phyloP scores from a whole-genome alignment of 2,888 invertebrate species.

The Eupithecia vulgata region DNA sequence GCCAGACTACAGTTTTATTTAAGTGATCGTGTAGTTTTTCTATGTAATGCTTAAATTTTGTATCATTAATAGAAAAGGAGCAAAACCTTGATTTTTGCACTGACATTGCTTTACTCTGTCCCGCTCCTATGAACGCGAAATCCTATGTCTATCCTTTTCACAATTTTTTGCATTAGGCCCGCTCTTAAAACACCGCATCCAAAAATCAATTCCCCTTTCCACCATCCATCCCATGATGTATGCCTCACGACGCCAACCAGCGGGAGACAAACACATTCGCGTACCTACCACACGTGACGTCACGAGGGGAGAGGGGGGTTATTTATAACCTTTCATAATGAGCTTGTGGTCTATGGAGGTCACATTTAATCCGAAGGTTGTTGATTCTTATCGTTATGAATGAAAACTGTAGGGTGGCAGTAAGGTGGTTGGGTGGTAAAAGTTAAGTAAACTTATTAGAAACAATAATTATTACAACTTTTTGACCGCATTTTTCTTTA shows the following conservation, averaged over 20 bases:
- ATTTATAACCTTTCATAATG: slow-evolving; percentile 16
- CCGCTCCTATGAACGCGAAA: too few species aligned
- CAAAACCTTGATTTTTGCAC: too few species aligned
- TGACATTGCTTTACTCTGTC: too few species aligned
- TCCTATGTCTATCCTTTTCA: too few species aligned
- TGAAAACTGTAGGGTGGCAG: neutral
- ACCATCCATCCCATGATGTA: slow-evolving; percentile 40
- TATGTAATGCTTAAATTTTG: too few species aligned
- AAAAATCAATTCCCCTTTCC: neutral
- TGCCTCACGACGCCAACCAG: slow-evolving; percentile 38
- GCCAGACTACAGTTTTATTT: too few species aligned
- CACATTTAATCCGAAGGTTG: slow-evolving; percentile 1
- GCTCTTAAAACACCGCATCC: neutral
- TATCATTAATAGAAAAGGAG: too few species aligned
- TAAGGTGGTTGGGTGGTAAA: neutral
- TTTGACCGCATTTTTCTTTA: too few species aligned
- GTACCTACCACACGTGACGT: slow-evolving; percentile 13
- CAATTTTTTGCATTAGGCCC: too few species aligned
- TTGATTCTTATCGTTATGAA: neutral
- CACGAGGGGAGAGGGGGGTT: slow-evolving; percentile 7
- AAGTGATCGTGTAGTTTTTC: too few species aligned
- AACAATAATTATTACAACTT: too few species aligned
- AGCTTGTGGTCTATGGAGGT: slow-evolving; percentile 6
- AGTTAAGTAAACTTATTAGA: too few species aligned
- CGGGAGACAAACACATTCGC: slow-evolving; percentile 44